A percentile compares a stretch with the other conserved stretches of the same genome.
These are phyloP conservation scores for Metalampra italica DNA, from an alignment of 2,888 invertebrate species.

Conservation along the genomic window DNA sequence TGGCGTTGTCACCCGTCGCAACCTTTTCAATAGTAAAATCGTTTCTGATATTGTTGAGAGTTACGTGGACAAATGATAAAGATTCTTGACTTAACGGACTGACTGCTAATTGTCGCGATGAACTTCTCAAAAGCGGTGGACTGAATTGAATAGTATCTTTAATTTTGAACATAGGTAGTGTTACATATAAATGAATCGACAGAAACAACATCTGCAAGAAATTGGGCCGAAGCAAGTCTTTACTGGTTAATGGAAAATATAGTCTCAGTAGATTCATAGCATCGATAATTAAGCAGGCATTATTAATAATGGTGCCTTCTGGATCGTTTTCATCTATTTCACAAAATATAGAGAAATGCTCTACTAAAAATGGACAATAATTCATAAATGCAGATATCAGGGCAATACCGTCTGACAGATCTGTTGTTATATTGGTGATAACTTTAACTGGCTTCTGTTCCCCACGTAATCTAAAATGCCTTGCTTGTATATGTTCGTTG, in stretches of 20 bases:
- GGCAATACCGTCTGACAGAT: constrained; percentile 76
- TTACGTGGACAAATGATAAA: constrained; percentile 45
- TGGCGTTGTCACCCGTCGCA: constrained; percentile 46
- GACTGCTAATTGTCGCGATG: constrained; percentile 53
- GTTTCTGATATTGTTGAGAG: constrained; percentile 51
- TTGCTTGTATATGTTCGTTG: constrained; percentile 47
- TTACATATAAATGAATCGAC: constrained; percentile 73
- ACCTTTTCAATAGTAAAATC: constrained; percentile 60
- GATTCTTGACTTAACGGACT: constrained; percentile 60
- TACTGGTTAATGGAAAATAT: constrained; percentile 73
- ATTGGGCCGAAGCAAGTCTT: constrained; percentile 74
- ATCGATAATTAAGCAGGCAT: constrained; percentile 74
- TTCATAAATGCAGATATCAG: constrained; percentile 73
- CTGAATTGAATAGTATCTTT: constrained; percentile 60
- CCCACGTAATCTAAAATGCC: constrained; percentile 36
- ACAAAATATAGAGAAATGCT: constrained; percentile 63
- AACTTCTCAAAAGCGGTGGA: constrained; percentile 63
- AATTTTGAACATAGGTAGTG: constrained; percentile 72
- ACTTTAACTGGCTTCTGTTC: constrained; percentile 38
- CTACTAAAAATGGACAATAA: constrained; percentile 77
- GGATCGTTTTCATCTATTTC: constrained; percentile 52
- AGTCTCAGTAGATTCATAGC: constrained; percentile 75
- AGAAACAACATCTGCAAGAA: constrained; percentile 79
- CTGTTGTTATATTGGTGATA: constrained; percentile 66
- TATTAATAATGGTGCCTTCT: constrained; percentile 70